Evolutionary conservation across 2,888 invertebrate species (phyloP).

Genomic region (Bhutanitis thaidina): DNA sequence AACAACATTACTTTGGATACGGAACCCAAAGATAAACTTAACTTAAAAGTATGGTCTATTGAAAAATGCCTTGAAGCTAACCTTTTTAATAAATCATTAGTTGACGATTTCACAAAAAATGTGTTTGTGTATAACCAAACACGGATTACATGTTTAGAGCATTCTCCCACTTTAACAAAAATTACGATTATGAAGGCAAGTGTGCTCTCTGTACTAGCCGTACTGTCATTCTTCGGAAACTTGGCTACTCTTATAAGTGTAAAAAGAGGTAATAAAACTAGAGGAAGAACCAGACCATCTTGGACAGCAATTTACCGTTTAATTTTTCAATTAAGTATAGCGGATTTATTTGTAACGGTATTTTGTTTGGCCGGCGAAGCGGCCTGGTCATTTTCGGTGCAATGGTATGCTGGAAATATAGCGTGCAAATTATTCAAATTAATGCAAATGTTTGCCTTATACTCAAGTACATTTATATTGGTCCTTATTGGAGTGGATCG

Average conservation of each 20-base stretch:
- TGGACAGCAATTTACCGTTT: conserved; percentile 88
- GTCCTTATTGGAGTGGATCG: conserved; percentile 91
- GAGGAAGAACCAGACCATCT: conserved; percentile 79
- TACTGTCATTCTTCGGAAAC: conserved; percentile 87
- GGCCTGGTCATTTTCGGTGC: conserved; percentile 88
- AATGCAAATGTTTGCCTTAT: conserved; percentile 89
- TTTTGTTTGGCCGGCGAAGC: conserved; percentile 91
- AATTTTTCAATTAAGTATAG: conserved; percentile 89
- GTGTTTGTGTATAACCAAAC: conserved; percentile 54
- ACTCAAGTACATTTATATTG: conserved; percentile 89
- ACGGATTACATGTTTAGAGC: conserved; percentile 72
- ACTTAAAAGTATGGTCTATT: conserved; percentile 49
- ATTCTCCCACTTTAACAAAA: conserved; percentile 84
- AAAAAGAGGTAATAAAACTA: conserved; percentile 79
- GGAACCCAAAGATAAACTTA: neutral
- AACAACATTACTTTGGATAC: neutral
- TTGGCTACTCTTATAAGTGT: conserved; percentile 88
- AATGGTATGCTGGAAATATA: conserved; percentile 88
- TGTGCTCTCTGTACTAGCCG: conserved; percentile 84
- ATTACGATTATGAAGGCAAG: conserved; percentile 83
- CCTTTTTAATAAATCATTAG: conserved; percentile 44
- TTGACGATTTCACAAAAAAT: conserved; percentile 39
- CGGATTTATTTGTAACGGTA: conserved; percentile 89
- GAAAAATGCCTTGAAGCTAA: conserved; percentile 54
- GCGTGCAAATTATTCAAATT: conserved; percentile 90